These are phyloP conservation scores for Chinchilla lanigera DNA, from an alignment of 2,113 vertebrate species.

Conservation along the genomic window DNA sequence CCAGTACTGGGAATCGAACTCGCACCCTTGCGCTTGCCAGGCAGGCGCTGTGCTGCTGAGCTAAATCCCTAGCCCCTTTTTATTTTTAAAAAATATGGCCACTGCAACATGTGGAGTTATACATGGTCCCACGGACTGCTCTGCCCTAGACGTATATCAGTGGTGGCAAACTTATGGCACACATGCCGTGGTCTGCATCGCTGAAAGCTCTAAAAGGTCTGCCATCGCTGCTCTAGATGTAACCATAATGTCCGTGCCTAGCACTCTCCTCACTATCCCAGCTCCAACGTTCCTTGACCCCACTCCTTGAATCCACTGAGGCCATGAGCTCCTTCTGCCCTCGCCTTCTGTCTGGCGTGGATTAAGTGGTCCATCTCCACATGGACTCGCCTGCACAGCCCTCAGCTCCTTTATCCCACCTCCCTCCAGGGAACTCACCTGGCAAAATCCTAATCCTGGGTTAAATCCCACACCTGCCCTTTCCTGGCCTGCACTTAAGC, in stretches of 20 bases:
- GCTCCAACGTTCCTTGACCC: background rate
- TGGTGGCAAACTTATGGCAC: background rate
- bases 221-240: background rate
- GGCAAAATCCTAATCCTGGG: background rate
- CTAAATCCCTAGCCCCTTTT: too few species aligned
- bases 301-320: background rate
- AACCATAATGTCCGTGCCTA: background rate
- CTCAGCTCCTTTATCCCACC: background rate
- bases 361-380: background rate
- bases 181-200: background rate
- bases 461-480: background rate
- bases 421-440: background rate
- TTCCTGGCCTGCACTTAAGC: background rate
- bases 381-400: fast-evolving
- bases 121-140: background rate
- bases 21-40: too few species aligned
- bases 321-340: background rate
- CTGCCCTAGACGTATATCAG: background rate
- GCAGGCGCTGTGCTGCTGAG: too few species aligned
- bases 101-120: background rate
- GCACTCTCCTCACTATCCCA: background rate
- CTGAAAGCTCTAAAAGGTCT: background rate
- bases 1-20: too few species aligned
- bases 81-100: background rate
- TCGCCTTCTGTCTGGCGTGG: background rate